Conservation (phyloP, 2,797 vertebrate species). For the Pangasius larnaudii region DNA sequence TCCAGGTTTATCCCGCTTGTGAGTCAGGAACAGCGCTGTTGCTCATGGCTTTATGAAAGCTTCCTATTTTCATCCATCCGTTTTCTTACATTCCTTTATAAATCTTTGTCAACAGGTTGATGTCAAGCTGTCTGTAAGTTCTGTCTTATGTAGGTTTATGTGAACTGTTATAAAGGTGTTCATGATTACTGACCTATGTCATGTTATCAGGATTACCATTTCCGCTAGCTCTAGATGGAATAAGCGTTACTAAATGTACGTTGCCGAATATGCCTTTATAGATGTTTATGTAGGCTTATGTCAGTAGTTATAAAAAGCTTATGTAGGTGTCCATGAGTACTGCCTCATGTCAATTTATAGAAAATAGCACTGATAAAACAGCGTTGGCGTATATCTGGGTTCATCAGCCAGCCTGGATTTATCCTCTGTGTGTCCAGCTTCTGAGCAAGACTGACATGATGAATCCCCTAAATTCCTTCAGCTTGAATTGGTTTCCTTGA, state of each 20-base stretch:
- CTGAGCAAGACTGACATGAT: background rate
- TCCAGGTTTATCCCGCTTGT: constrained; percentile 34
- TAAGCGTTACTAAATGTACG: background rate
- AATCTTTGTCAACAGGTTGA: too few relatives aligned
- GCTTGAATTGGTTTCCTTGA: constrained; percentile 31
- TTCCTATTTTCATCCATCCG: background rate
- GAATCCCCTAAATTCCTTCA: background rate
- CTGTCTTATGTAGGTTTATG: background rate
- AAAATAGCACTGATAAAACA: background rate
- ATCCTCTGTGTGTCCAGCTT: background rate
- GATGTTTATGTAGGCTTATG: background rate
- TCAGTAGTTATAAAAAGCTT: background rate
- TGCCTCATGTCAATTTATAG: background rate
- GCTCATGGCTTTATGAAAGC: background rate
- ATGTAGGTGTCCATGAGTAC: background rate
- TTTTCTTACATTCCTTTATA: background rate
- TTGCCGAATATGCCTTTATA: too few relatives aligned
- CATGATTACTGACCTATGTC: background rate
- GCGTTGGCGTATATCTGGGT: background rate
- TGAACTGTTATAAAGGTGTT: background rate
- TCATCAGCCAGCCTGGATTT: background rate
- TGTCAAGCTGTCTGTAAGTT: background rate
- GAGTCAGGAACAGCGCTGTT: background rate
- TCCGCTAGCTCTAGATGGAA: background rate
- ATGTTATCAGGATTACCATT: background rate